phyloP scores from a whole-genome alignment of 2,797 vertebrate genomes.

The Avahi laniger region DNA sequence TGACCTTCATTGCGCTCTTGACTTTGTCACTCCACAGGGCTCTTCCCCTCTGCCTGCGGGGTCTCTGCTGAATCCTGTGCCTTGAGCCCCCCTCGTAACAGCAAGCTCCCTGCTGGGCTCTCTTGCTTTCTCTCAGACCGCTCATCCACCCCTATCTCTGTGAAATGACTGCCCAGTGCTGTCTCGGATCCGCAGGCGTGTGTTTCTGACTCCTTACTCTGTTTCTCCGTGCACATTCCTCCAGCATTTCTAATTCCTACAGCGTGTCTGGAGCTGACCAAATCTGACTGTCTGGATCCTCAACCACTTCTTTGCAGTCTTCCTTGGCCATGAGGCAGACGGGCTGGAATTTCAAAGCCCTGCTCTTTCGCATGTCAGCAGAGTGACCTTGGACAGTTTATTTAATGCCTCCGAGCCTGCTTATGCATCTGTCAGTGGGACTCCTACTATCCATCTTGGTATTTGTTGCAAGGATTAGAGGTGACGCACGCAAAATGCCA shows the following conservation, averaged over 20 bases:
- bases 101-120: background rate
- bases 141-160: background rate
- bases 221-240: background rate
- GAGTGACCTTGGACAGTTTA: background rate
- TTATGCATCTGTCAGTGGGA: background rate
- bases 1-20: background rate
- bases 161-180: background rate
- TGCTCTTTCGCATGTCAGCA: background rate
- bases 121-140: background rate
- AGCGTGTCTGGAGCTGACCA: background rate
- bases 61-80: background rate
- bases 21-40: background rate
- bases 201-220: background rate
- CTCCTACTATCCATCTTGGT: background rate
- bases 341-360: background rate
- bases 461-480: background rate
- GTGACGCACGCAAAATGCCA: background rate
- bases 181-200: background rate
- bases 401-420: background rate
- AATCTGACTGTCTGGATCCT: background rate
- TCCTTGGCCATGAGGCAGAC: background rate
- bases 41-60: background rate
- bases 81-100: fast-evolving
- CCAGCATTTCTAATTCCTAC: background rate
- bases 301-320: background rate